Conservation (phyloP, 1,140 invertebrate genomes). For the Drosophila athabasca region DNA sequence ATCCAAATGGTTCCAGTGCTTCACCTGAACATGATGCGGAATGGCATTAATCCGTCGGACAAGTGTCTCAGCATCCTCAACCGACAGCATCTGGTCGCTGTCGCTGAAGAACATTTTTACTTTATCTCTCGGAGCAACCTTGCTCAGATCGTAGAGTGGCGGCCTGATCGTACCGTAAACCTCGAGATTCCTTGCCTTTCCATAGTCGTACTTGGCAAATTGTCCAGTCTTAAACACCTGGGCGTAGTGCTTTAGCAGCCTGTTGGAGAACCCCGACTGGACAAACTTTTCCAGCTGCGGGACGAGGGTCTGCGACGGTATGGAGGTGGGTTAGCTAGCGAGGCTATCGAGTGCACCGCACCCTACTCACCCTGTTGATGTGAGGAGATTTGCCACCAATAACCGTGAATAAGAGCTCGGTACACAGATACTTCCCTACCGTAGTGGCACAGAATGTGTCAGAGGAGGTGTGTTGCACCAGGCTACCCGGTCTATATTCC, state of each 20-base stretch:
- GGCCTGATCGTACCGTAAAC: constrained; percentile 83
- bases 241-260: constrained; percentile 88
- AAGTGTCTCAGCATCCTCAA: background rate
- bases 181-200: constrained; percentile 74
- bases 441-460: background rate
- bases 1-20: constrained; percentile 84
- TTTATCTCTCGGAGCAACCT: constrained; percentile 84
- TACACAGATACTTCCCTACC: background rate
- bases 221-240: constrained; percentile 84
- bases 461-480: background rate
- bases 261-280: constrained; percentile 89
- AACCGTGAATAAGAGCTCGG: constrained; percentile 5
- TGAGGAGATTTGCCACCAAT: constrained; percentile 18
- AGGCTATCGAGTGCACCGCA: no score
- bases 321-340: no score
- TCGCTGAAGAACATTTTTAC: constrained; percentile 88
- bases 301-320: background rate
- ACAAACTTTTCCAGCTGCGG: constrained; percentile 88
- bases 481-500: background rate
- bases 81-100: constrained; percentile 86
- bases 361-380: background rate
- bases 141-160: constrained; percentile 85
- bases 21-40: background rate
- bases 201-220: constrained; percentile 80
- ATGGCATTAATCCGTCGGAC: background rate